Base-by-base conservation (phyloP, 2,113 vertebrate genomes). In the Melanotaenia duboulayi region DNA sequence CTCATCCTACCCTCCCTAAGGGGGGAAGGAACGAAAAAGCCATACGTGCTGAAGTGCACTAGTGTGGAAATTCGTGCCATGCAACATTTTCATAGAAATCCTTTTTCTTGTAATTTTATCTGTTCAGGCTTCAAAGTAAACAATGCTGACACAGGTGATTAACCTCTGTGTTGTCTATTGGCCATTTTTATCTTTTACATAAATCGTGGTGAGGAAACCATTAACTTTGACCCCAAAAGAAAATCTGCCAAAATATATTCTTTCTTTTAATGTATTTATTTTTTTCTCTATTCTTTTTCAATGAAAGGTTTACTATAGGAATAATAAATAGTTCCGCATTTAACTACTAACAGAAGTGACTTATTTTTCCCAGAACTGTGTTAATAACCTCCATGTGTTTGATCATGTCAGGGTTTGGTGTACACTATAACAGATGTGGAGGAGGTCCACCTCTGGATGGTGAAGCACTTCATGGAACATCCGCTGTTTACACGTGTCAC, bases 391-490 rank as follows among this genome's bases (percentile, higher is more conserved):
- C 19, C 14, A 16, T 74, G 37, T 74, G 65, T 75, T 58, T 84
- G 78, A 4, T 60, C 57, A 12, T 37, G 24, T 57, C 86, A 97
- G 96, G 96, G 96, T 49, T 90, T 96, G 84, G 95, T 97, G 0
- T 97, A 97, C 37, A 97, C 96, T 61, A 94, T 95, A 65, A 97
- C 96, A 0, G 96, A 97, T 65, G 96, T 97, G 72, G 93, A 94
- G 78, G 96, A 97, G 44, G 94, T 97, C 0, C 95, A 97, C 57
- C 52, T 92, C 19, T 97, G 96, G 96, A 97, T 97, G 92, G 94
- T 96, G 57, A 94, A 93, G 57, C 96, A 97, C 80, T 97, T 97
- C 78, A 92, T 86, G 20, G 94, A 94, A 60, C 96, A 97, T 80
- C 95, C 95, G 0, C 92, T 97, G 58, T 97, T 97, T 74, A 81